A percentile compares a stretch with the other conserved stretches of the same genome.
These are phyloP conservation scores for Toxostoma redivivum DNA, from an alignment of 2,113 vertebrate species.

Conservation along the genomic window DNA sequence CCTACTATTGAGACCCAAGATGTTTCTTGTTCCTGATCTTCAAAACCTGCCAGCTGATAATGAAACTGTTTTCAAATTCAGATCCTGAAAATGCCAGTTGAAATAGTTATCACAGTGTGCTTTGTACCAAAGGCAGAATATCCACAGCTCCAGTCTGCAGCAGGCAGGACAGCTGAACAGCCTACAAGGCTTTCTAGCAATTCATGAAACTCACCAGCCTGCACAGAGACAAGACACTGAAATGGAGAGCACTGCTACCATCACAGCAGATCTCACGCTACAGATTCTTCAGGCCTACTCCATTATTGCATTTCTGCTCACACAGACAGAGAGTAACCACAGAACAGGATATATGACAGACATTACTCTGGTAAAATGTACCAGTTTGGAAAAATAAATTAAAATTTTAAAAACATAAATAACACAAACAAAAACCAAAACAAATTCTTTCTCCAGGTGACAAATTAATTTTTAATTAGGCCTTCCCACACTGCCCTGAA, in stretches of 20 bases:
- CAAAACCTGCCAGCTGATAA: background rate
- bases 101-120: background rate
- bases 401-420: background rate
- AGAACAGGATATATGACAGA: background rate
- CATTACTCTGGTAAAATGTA: background rate
- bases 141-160: background rate
- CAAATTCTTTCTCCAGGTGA: background rate
- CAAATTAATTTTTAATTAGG: background rate
- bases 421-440: background rate
- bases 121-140: background rate
- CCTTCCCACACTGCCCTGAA: background rate
- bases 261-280: background rate
- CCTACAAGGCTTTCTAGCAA: background rate
- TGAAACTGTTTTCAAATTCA: background rate
- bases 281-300: background rate
- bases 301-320: background rate
- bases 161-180: background rate
- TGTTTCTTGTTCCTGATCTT: background rate
- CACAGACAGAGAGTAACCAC: background rate
- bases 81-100: background rate
- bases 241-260: background rate
- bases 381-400: background rate
- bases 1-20: background rate
- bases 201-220: background rate
- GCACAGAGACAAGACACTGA: background rate